Evolutionary conservation across 2,888 invertebrate genomes (phyloP).

Genomic region (Diplazon laetatorius): DNA sequence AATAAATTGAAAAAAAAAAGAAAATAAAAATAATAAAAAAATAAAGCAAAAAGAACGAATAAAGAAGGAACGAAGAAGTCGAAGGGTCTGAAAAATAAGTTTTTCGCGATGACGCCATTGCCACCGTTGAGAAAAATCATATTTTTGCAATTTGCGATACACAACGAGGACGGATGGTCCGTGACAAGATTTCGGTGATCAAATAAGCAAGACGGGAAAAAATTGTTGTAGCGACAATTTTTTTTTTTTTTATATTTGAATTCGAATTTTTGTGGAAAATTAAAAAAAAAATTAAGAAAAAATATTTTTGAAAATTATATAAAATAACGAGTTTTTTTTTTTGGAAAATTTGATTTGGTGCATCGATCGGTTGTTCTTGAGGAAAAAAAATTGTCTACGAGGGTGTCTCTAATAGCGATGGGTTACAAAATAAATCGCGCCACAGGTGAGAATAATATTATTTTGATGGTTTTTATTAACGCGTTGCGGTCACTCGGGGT

Average conservation of each 20-base stretch:
- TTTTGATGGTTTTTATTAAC: neutral
- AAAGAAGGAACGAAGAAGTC: neutral
- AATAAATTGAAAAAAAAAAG: slow-evolving; percentile 22
- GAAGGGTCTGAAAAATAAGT: slow-evolving; percentile 16
- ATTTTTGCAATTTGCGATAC: slow-evolving; percentile 37
- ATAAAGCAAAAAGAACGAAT: neutral
- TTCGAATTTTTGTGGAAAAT: too few species aligned
- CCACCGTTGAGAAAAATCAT: slow-evolving; percentile 34
- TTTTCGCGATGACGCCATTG: slow-evolving; percentile 59
- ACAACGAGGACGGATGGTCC: slow-evolving; percentile 30
- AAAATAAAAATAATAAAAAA: slow-evolving; percentile 23
- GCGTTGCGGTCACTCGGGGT: neutral
- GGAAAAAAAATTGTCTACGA: slow-evolving; percentile 5
- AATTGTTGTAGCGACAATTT: too few species aligned
- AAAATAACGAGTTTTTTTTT: slow-evolving; percentile 2
- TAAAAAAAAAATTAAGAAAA: too few species aligned
- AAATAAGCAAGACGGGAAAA: neutral
- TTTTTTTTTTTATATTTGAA: neutral
- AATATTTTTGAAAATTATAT: neutral
- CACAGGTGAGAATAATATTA: slow-evolving; percentile 36
- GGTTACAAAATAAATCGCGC: slow-evolving; percentile 41
- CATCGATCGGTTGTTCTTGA: slow-evolving; percentile 7
- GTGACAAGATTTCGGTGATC: slow-evolving; percentile 47
- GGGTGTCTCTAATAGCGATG: slow-evolving; percentile 22
- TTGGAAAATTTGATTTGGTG: slow-evolving; percentile 5